Evolutionary conservation across 2,888 invertebrate genomes (phyloP).

Genomic region (Cheilosia impressa): DNA sequence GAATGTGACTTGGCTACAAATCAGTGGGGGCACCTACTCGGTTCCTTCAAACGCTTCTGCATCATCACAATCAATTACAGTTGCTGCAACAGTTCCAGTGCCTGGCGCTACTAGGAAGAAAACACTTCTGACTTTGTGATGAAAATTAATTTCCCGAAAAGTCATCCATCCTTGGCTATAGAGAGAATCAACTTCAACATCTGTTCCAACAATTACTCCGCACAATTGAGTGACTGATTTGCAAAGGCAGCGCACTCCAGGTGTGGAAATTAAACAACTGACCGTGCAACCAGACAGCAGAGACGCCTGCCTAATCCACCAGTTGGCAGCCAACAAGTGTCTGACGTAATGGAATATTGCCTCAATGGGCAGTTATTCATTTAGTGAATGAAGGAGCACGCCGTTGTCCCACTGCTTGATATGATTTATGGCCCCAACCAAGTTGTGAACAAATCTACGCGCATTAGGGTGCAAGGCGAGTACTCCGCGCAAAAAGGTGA

Average conservation of each 20-base stretch:
- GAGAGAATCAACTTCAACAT: background rate
- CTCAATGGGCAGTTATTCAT: slow-evolving; percentile 58
- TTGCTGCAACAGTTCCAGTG: slow-evolving; percentile 18
- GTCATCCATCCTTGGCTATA: background rate
- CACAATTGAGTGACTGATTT: slow-evolving; percentile 27
- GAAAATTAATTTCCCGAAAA: slow-evolving; percentile 25
- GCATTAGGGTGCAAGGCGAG: slow-evolving; percentile 14
- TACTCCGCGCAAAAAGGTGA: slow-evolving; percentile 23
- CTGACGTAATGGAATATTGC: slow-evolving; percentile 61
- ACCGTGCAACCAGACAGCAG: slow-evolving; percentile 15
- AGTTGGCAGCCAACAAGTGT: slow-evolving; percentile 48
- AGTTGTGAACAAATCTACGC: slow-evolving; percentile 40
- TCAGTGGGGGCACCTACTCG: slow-evolving; percentile 5
- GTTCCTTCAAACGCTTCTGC: background rate
- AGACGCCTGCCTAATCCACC: slow-evolving; percentile 33
- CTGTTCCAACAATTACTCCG: slow-evolving; percentile 11
- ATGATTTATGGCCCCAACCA: slow-evolving; percentile 47
- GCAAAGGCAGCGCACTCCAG: slow-evolving; percentile 41
- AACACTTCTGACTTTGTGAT: background rate
- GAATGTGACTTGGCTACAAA: slow-evolving; percentile 37
- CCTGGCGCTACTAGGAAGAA: slow-evolving; percentile 4
- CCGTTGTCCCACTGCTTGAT: slow-evolving; percentile 41
- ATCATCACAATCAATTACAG: slow-evolving; percentile 18
- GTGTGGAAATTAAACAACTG: slow-evolving; percentile 56
- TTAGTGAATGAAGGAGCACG: slow-evolving; percentile 54